A percentile compares a stretch with the other conserved stretches of the same genome.
phyloP scores from a whole-genome alignment of 2,113 vertebrate species.

The Ranitomeya imitator region DNA sequence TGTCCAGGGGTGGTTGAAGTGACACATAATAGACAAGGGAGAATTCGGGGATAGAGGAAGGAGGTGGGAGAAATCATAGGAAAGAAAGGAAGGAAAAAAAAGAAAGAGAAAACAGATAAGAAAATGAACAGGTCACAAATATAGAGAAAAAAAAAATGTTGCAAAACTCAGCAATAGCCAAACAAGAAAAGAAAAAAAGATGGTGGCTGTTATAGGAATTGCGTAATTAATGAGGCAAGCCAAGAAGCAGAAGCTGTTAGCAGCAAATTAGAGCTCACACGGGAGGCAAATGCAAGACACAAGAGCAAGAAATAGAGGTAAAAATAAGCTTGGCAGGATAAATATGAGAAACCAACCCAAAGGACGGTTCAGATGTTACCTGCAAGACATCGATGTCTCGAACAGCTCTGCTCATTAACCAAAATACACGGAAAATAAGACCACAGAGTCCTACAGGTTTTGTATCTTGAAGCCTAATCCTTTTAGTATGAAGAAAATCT shows the following conservation, averaged over 20 bases:
- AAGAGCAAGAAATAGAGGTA: constrained; percentile 55
- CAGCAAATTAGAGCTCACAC: constrained; percentile 64
- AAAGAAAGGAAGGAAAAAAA: constrained; percentile 66
- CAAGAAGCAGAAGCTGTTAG: constrained; percentile 71
- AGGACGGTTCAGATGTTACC: not conserved
- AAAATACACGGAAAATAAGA: not conserved
- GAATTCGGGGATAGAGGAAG: constrained; percentile 59
- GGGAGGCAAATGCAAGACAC: constrained; percentile 65
- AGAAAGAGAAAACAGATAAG: constrained; percentile 79
- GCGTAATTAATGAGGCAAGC: constrained; percentile 59
- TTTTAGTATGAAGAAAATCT: not conserved
- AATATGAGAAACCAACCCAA: not conserved
- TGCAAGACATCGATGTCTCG: not conserved
- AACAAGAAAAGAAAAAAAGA: constrained; percentile 71
- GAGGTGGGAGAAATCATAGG: constrained; percentile 60
- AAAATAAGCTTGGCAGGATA: constrained; percentile 14
- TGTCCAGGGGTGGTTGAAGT: constrained; percentile 53
- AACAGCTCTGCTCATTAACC: not conserved
- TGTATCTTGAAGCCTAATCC: not conserved
- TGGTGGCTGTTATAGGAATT: constrained; percentile 70
- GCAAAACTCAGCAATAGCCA: constrained; percentile 77
- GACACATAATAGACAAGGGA: constrained; percentile 52
- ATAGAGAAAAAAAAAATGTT: constrained; percentile 86
- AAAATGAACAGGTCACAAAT: constrained; percentile 91
- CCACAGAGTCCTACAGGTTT: not conserved